Percentiles rank a stretch among this genome's conserved stretches.
These are phyloP conservation scores for Miichthys miiuy DNA, from an alignment of 2,797 vertebrate species.

Conservation along the genomic window DNA sequence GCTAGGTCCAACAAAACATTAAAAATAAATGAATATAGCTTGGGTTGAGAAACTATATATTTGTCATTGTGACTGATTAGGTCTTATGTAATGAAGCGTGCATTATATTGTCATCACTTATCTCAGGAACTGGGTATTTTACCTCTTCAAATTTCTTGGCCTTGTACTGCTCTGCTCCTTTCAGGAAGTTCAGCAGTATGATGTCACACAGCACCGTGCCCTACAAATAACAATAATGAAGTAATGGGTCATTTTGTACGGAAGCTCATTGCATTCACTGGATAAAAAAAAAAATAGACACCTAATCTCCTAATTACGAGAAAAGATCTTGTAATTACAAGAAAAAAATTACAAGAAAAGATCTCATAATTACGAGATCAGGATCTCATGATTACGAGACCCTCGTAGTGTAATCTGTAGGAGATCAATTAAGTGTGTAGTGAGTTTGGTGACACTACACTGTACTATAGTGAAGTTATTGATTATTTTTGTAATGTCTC, in stretches of 20 bases:
- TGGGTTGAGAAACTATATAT: neutral
- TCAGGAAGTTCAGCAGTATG: conserved; percentile 95
- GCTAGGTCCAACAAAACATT: neutral
- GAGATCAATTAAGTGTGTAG: no score
- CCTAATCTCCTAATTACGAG: no score
- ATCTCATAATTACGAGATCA: no score
- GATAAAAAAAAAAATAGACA: no score
- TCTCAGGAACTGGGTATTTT: neutral
- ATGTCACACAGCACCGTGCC: conserved; percentile 95
- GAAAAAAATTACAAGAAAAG: no score
- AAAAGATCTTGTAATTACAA: no score
- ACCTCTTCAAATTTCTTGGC: conserved; percentile 97
- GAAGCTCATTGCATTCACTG: no score
- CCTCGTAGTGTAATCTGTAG: no score
- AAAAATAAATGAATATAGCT: neutral
- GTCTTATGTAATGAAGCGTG: neutral
- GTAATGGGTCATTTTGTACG: neutral
- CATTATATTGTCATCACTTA: neutral
- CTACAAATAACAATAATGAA: conserved; percentile 65
- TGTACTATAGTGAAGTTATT: no score
- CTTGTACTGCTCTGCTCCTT: conserved; percentile 94
- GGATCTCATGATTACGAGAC: no score
- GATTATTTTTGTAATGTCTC: no score
- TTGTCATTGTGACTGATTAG: neutral
- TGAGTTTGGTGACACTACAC: no score